A percentile compares a stretch with the other conserved stretches of the same genome.
phyloP scores from a whole-genome alignment of 2,888 invertebrate species.

The Bembecia ichneumoniformis region DNA sequence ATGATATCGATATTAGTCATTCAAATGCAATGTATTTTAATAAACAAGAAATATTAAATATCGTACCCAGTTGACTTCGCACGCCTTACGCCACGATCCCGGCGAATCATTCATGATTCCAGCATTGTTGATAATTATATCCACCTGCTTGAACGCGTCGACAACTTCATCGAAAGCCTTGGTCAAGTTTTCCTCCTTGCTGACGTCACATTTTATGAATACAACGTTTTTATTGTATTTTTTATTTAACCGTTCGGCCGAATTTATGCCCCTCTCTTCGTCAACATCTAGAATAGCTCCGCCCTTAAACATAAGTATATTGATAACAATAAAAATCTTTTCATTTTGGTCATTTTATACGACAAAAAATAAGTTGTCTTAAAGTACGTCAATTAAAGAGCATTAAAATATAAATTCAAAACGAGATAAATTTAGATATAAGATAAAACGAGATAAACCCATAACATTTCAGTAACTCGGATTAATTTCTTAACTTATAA shows the following conservation, averaged over 20 bases:
- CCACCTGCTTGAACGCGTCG: slow-evolving; percentile 20
- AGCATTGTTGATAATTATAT: slow-evolving; percentile 40
- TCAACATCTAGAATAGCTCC: slow-evolving; percentile 3
- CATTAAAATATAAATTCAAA: no score
- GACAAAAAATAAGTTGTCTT: no score
- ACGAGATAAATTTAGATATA: no score
- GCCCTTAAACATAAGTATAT: not conserved
- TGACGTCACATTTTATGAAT: slow-evolving; percentile 6
- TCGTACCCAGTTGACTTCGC: slow-evolving; percentile 34
- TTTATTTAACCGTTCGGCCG: slow-evolving; percentile 3
- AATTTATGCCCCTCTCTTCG: slow-evolving; percentile 3
- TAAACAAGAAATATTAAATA: not conserved
- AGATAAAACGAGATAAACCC: no score
- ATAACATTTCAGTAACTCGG: no score
- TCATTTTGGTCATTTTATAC: no score
- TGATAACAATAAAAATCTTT: no score
- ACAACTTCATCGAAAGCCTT: slow-evolving; percentile 4
- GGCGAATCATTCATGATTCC: slow-evolving; percentile 34
- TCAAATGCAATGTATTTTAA: not conserved
- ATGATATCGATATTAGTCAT: no score
- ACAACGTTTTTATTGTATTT: slow-evolving; percentile 1
- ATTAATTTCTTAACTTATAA: no score
- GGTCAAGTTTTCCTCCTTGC: slow-evolving; percentile 3
- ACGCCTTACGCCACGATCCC: slow-evolving; percentile 25
- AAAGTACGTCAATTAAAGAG: no score